Conservation (phyloP, 1,140 invertebrate species). For the Holcopasites calliopsidis region DNA sequence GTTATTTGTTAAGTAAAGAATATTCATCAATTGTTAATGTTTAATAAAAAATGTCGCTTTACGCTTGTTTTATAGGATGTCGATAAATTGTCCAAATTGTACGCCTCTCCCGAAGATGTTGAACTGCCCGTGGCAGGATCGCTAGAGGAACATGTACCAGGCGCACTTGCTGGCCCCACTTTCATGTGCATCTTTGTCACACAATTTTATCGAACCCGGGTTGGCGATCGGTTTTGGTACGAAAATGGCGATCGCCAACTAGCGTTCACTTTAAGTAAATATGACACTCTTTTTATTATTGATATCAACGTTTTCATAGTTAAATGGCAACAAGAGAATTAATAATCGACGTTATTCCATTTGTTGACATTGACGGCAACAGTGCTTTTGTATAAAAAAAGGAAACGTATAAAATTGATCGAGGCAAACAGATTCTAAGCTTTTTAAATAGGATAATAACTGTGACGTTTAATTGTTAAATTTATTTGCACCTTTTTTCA, state of each 20-base stretch:
- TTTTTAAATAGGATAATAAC: no score
- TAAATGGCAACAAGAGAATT: no score
- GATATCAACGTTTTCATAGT: not conserved
- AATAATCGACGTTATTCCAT: no score
- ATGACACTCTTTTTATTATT: slow-evolving; percentile 19
- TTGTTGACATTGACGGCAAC: no score
- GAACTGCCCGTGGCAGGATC: slow-evolving; percentile 93
- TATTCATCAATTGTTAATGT: not conserved
- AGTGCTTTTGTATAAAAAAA: no score
- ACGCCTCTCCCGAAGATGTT: slow-evolving; percentile 89
- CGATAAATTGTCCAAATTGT: slow-evolving; percentile 82
- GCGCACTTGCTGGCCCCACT: slow-evolving; percentile 92
- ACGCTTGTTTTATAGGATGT: slow-evolving; percentile 81
- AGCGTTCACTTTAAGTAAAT: slow-evolving; percentile 87
- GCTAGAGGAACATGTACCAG: slow-evolving; percentile 87
- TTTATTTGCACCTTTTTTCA: slow-evolving; percentile 69
- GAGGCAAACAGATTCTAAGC: no score
- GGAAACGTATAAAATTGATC: no score
- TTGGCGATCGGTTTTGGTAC: slow-evolving; percentile 92
- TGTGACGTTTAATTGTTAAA: slow-evolving; percentile 4
- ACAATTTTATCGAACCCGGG: slow-evolving; percentile 92
- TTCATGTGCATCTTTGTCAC: slow-evolving; percentile 94
- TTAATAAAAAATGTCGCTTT: no score
- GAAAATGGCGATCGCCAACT: slow-evolving; percentile 84
- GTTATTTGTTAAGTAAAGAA: not conserved